Evolutionary conservation across 2,113 vertebrate species (phyloP).

Genomic region (Spizaetus ornatus): DNA sequence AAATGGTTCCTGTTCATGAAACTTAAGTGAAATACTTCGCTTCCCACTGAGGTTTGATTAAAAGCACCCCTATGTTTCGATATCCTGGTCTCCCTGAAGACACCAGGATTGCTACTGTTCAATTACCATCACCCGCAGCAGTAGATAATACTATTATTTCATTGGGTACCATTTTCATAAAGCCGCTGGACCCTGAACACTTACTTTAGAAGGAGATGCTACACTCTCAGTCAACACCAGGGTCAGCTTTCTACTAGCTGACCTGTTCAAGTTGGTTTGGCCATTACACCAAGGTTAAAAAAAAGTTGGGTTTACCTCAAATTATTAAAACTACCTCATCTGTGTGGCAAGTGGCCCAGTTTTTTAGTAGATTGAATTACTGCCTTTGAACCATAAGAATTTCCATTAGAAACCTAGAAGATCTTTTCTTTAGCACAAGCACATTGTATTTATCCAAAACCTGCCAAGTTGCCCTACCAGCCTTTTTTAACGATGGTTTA

Average conservation of each 20-base stretch:
- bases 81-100: too few relatives aligned
- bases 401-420: not conserved
- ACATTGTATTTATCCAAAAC: not conserved
- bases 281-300: not conserved
- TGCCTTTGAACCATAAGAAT: not conserved
- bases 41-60: not conserved
- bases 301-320: not conserved
- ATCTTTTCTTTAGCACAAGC: not conserved
- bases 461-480: not conserved
- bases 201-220: not conserved
- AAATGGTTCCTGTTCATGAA: not conserved
- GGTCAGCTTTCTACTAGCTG: not conserved
- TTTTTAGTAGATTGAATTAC: not conserved
- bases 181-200: not conserved
- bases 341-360: not conserved
- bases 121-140: fast-evolving
- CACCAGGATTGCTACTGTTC: fast-evolving
- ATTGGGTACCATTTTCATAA: not conserved
- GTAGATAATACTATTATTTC: not conserved
- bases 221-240: fast-evolving
- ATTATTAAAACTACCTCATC: not conserved
- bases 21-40: not conserved
- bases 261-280: not conserved
- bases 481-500: not conserved
- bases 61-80: fast-evolving